These are phyloP conservation scores for Alectura lathami DNA, from an alignment of 2,113 vertebrate genomes.

Conservation along the genomic window DNA sequence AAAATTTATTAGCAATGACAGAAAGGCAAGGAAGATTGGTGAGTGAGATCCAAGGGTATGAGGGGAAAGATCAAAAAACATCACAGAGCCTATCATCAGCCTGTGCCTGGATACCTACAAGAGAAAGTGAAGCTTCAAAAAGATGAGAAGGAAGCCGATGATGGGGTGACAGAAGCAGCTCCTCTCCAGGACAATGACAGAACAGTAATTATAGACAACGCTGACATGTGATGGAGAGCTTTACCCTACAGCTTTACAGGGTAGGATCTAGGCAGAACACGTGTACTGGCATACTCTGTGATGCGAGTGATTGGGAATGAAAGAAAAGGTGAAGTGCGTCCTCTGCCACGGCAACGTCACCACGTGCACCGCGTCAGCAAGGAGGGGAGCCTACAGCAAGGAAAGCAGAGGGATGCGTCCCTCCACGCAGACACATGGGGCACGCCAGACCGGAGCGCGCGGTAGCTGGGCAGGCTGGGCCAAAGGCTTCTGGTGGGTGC, in stretches of 20 bases:
- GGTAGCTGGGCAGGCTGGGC: background rate
- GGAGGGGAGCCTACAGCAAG: background rate
- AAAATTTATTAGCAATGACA: conserved; percentile 25
- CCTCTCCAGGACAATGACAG: conserved; percentile 37
- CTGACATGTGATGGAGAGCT: conserved; percentile 42
- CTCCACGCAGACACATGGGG: background rate
- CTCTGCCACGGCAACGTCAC: background rate
- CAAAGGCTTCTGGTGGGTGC: background rate
- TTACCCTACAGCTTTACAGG: background rate
- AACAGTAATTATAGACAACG: conserved; percentile 48
- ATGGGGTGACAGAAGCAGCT: background rate
- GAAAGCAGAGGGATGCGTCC: background rate
- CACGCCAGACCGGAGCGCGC: background rate
- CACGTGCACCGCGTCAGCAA: fast-evolving
- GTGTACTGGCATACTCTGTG: background rate
- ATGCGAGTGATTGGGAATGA: background rate
- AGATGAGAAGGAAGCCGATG: conserved; percentile 34
- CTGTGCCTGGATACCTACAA: background rate
- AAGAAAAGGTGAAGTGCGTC: background rate
- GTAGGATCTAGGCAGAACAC: background rate
- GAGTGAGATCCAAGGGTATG: conserved; percentile 18
- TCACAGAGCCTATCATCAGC: conserved; percentile 22
- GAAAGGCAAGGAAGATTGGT: background rate
- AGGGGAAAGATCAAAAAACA: conserved; percentile 41
- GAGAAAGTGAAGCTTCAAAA: conserved; percentile 51